Conservation (phyloP, 2,113 vertebrate genomes). For the Anseranas semipalmata region DNA sequence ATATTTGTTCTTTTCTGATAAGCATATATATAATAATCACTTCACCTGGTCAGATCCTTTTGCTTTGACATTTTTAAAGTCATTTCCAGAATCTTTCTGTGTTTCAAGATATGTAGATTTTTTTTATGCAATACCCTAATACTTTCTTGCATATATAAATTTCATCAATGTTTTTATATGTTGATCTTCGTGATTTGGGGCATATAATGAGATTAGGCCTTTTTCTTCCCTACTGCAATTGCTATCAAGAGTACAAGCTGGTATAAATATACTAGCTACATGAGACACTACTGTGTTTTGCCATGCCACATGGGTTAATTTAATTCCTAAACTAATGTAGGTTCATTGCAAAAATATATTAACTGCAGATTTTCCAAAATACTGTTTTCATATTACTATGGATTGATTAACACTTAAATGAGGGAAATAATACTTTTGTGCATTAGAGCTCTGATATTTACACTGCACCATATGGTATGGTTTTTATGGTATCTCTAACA, state of each 20-base stretch:
- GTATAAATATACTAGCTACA: not conserved
- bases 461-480: not conserved
- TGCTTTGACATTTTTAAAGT: not conserved
- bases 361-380: not conserved
- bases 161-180: not conserved
- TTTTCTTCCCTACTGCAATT: not conserved
- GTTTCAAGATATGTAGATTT: not conserved
- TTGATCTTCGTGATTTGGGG: not conserved
- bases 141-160: not conserved
- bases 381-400: not conserved
- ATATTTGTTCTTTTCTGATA: not conserved
- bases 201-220: not conserved
- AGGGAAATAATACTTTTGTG: not conserved
- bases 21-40: not conserved
- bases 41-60: not conserved
- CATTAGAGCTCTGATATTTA: not conserved
- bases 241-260: not conserved
- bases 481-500: not conserved
- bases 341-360: not conserved
- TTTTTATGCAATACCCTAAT: not conserved
- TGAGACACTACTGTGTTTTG: not conserved
- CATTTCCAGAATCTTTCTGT: not conserved
- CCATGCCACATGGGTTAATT: not conserved
- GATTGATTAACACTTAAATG: constrained; percentile 6
- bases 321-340: not conserved